Conservation (phyloP, 2,797 vertebrate species). For the Erethizon dorsatum region DNA sequence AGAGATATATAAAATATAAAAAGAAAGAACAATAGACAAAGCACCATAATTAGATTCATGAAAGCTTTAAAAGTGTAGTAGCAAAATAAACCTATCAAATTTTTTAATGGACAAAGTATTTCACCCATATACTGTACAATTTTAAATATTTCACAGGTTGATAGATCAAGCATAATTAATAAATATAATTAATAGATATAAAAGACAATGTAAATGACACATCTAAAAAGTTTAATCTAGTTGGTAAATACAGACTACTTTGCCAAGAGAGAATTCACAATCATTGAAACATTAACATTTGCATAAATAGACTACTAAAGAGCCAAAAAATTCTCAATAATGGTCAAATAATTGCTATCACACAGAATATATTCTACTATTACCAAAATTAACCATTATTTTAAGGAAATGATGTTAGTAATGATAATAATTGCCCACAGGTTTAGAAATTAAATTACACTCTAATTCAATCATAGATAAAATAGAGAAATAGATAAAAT, state of each 20-base stretch:
- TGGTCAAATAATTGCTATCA: background rate
- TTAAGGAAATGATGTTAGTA: background rate
- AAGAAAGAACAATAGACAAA: background rate
- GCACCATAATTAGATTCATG: background rate
- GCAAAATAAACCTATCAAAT: background rate
- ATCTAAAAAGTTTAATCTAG: background rate
- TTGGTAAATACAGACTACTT: background rate
- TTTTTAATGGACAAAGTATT: background rate
- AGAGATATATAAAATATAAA: background rate
- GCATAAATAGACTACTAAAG: background rate
- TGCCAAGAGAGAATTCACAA: background rate
- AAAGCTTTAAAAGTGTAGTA: background rate
- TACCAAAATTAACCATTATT: background rate
- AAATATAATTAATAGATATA: background rate
- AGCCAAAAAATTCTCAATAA: background rate
- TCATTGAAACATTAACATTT: background rate
- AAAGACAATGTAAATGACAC: background rate
- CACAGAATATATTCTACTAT: background rate
- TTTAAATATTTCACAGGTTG: background rate
- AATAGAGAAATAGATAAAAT: background rate
- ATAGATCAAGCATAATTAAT: background rate
- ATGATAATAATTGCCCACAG: background rate
- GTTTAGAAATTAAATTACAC: background rate
- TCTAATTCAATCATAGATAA: background rate
- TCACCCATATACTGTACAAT: background rate